phyloP scores from a whole-genome alignment of 2,888 invertebrate species.

The Euclidia mi region DNA sequence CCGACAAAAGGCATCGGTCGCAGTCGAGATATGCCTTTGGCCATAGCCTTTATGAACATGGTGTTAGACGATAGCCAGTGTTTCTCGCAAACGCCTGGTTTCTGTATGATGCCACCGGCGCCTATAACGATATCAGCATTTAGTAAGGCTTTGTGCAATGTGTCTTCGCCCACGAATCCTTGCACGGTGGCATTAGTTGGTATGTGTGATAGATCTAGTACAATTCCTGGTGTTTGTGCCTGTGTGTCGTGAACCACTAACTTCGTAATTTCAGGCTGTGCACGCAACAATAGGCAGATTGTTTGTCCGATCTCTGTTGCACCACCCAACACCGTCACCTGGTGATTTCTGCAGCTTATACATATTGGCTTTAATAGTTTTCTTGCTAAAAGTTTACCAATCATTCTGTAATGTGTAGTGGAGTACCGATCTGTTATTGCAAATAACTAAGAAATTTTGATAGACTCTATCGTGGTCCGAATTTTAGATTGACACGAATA shows the following conservation, averaged over 20 bases:
- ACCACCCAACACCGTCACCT: constrained; percentile 80
- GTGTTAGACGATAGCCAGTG: constrained; percentile 89
- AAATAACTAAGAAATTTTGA: too few relatives aligned
- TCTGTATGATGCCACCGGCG: constrained; percentile 91
- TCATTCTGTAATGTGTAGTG: constrained; percentile 11
- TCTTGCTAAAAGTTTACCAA: constrained; percentile 18
- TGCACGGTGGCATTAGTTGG: constrained; percentile 72
- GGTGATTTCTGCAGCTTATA: constrained; percentile 56
- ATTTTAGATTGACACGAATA: too few relatives aligned
- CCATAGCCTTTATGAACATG: constrained; percentile 72
- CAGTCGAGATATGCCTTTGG: constrained; percentile 66
- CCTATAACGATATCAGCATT: constrained; percentile 92
- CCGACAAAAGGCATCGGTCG: constrained; percentile 78
- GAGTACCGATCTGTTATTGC: not conserved
- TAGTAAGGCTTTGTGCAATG: constrained; percentile 77
- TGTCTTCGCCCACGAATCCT: constrained; percentile 70
- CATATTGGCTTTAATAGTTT: constrained; percentile 29
- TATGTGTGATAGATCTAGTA: constrained; percentile 84
- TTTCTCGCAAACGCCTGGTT: constrained; percentile 90
- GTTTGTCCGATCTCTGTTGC: constrained; percentile 88
- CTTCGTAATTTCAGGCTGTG: constrained; percentile 89
- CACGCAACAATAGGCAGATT: constrained; percentile 89
- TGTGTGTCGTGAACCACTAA: constrained; percentile 89
- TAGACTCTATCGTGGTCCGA: too few relatives aligned
- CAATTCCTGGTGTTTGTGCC: constrained; percentile 76